Evolutionary conservation across 1,140 invertebrate species (phyloP).

Genomic region (Papilio aristodemus): DNA sequence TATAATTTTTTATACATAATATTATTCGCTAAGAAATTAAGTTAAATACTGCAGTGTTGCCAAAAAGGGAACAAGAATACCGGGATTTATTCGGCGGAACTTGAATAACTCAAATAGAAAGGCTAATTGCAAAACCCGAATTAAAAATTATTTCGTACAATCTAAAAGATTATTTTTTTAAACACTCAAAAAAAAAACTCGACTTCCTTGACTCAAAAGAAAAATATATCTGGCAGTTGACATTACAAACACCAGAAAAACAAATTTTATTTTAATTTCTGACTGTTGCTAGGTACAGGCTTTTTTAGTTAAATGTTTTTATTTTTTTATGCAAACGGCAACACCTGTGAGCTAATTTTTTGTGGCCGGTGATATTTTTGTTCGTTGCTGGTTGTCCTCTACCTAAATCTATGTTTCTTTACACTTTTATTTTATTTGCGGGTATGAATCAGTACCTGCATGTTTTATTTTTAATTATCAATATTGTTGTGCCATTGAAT

Average conservation of each 20-base stretch:
- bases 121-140: too few relatives aligned
- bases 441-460: not conserved
- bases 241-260: constrained; percentile 8
- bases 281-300: not conserved
- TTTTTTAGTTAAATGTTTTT: constrained; percentile 19
- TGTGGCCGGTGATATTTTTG: constrained; percentile 9
- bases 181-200: not conserved
- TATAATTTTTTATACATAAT: too few relatives aligned
- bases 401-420: constrained; percentile 12
- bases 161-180: not conserved
- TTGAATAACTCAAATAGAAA: too few relatives aligned
- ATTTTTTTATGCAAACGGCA: constrained; percentile 11
- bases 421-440: not conserved
- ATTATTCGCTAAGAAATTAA: too few relatives aligned
- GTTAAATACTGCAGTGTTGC: too few relatives aligned
- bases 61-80: too few relatives aligned
- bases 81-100: too few relatives aligned
- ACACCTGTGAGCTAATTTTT: constrained; percentile 20
- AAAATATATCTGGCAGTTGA: constrained; percentile 10
- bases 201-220: constrained; percentile 12
- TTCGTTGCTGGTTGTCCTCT: constrained; percentile 7
- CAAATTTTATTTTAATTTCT: constrained; percentile 19
- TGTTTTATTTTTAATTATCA: not conserved
- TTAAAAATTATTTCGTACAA: too few relatives aligned
- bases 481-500: too few relatives aligned